Evolutionary conservation across 2,888 invertebrate genomes (phyloP).

Genomic region (Protonemura montana): DNA sequence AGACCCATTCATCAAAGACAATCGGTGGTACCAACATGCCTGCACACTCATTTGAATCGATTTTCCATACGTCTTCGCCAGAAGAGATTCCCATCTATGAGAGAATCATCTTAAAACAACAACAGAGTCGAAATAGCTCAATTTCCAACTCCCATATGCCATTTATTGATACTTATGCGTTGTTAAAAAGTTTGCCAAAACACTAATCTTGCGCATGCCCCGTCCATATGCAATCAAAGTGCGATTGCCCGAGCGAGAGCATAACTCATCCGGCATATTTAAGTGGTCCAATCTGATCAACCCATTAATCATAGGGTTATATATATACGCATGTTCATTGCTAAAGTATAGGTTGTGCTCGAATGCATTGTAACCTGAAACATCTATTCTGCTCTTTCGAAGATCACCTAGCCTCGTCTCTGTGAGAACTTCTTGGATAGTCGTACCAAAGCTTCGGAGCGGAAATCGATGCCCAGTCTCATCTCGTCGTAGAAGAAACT

Average conservation of each 20-base stretch:
- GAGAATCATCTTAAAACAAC: conserved; percentile 2
- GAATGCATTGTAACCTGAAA: conserved; percentile 7
- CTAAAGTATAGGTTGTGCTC: conserved; percentile 37
- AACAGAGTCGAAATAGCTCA: not conserved
- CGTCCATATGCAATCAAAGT: not conserved
- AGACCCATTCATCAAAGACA: not conserved
- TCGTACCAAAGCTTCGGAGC: not conserved
- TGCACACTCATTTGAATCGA: not conserved
- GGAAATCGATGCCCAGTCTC: not conserved
- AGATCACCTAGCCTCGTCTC: not conserved
- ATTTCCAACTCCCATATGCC: conserved; percentile 2
- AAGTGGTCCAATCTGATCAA: conserved; percentile 23
- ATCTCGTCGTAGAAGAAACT: too few relatives aligned
- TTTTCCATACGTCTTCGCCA: not conserved
- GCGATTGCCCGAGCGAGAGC: not conserved
- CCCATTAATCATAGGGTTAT: conserved; percentile 36
- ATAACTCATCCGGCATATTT: conserved; percentile 18
- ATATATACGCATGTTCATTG: conserved; percentile 39
- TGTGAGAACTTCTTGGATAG: not conserved
- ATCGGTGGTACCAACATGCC: not conserved
- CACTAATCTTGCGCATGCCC: not conserved
- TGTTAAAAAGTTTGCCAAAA: conserved; percentile 12
- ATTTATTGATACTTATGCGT: conserved; percentile 12
- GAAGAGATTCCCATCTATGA: not conserved
- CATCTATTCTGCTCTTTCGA: not conserved